Conservation (phyloP, 1,140 invertebrate species). For the Teleogryllus occipitalis region DNA sequence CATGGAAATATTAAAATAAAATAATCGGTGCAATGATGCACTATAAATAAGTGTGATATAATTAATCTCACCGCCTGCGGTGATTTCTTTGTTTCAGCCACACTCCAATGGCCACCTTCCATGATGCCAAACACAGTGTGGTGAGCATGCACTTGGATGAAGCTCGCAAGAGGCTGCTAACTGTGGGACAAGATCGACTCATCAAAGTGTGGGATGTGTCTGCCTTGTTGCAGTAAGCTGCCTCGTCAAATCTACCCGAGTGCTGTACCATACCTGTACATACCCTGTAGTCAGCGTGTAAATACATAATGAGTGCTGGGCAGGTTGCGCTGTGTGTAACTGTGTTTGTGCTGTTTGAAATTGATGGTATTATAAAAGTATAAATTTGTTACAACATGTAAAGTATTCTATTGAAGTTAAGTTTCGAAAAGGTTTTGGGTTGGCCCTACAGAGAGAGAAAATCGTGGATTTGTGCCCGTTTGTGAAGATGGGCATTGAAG, state of each 20-base stretch:
- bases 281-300: not conserved
- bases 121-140: conserved; percentile 90
- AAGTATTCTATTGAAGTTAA: not conserved
- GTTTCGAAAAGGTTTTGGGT: not conserved
- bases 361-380: not conserved
- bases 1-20: not conserved
- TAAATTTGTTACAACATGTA: not conserved
- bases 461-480: not conserved
- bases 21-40: not conserved
- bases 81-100: conserved; percentile 50
- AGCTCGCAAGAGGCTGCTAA: conserved; percentile 71
- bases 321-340: not conserved
- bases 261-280: conserved; percentile 1
- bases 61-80: not conserved
- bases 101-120: conserved; percentile 84
- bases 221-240: conserved; percentile 42
- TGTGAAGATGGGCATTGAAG: not conserved
- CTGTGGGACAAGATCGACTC: conserved; percentile 86
- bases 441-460: not conserved
- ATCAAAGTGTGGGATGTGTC: conserved; percentile 84
- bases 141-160: conserved; percentile 84
- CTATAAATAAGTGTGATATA: not conserved
- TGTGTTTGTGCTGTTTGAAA: not conserved
- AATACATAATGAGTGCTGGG: not conserved
- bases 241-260: not conserved